A percentile compares a stretch with the other conserved stretches of the same genome.
Conservation (phyloP, 2,797 vertebrate genomes). For the Paguma larvata region DNA sequence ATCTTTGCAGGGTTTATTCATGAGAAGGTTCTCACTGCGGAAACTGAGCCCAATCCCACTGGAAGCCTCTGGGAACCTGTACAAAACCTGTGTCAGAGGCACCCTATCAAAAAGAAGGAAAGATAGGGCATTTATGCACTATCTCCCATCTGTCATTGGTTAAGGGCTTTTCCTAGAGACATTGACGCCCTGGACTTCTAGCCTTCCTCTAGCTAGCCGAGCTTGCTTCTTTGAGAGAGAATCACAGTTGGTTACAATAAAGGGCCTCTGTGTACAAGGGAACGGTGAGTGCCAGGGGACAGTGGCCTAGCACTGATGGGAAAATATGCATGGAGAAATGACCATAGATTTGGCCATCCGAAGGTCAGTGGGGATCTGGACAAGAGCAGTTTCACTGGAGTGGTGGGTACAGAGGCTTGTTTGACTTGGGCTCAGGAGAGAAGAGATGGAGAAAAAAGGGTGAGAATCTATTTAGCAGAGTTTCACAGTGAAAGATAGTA, state of each 20-base stretch:
- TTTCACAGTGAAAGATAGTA: neutral
- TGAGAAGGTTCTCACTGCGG: neutral
- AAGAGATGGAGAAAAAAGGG: neutral
- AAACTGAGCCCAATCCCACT: neutral
- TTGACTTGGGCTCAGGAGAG: neutral
- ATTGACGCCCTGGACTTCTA: neutral
- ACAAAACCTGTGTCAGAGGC: neutral
- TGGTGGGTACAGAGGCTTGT: neutral
- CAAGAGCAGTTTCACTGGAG: neutral
- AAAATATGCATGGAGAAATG: neutral
- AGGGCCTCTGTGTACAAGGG: neutral
- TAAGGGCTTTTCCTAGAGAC: neutral
- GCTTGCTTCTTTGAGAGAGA: neutral
- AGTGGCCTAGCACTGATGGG: neutral
- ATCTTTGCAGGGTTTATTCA: neutral
- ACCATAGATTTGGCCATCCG: neutral
- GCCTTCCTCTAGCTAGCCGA: neutral
- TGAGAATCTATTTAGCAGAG: neutral
- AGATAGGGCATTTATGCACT: neutral
- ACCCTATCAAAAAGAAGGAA: neutral
- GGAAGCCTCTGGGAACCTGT: neutral
- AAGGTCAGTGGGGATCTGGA: neutral
- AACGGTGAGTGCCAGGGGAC: neutral
- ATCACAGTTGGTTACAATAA: neutral
- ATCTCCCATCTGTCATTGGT: neutral